Base-by-base conservation (phyloP, 2,888 invertebrate species). In the Caenorhabditis uteleia region DNA sequence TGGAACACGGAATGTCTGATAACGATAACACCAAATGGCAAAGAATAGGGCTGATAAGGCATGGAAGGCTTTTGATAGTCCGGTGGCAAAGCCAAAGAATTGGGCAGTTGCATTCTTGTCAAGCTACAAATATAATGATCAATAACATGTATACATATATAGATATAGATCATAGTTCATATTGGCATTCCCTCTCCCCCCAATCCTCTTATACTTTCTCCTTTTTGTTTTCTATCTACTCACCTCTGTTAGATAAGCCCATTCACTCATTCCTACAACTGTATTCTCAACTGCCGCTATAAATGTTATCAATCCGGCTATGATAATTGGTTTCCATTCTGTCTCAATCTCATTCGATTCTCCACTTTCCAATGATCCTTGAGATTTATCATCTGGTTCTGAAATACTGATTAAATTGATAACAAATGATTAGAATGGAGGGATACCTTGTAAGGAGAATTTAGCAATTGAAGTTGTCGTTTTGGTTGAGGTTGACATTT, bases 231-330 rank as follows among this genome's bases (percentile, higher is more conserved):
- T n/a, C n/a, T n/a, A n/a, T 16, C 23, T n/a, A 12, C 49, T 23
- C 31, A 72, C 72, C 51, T 62, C 50, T 58, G 58, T 61, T 70
- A 73, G 70, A 44, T 73, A 73, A 6, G 73, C 64, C 70, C 68
- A 70, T 47, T 73, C 73, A 18, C 68, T 61, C 64, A 73, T 69
- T 43, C 73, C 73, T 18, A 70, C 57, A 7, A 70, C 68, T 6
- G 67, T 68, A 49, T 68, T 66, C 55, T 73, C 73, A 21, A 73
- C 57, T 14, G 73, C 70, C 4, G 70, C 57, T 27, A 73, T 55
- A 33, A 73, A 70, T 14, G 62, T 62, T 16, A 73, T 62, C 0
- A 67, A 25, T 10, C 60, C 65, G 8, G 73, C 68, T 8, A 65
- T 57, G 18, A 39, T 18, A 18, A 73, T 48, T 6, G 55, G 59